These are phyloP conservation scores for Dromaius novaehollandiae DNA, from an alignment of 2,113 vertebrate species.

Conservation along the genomic window DNA sequence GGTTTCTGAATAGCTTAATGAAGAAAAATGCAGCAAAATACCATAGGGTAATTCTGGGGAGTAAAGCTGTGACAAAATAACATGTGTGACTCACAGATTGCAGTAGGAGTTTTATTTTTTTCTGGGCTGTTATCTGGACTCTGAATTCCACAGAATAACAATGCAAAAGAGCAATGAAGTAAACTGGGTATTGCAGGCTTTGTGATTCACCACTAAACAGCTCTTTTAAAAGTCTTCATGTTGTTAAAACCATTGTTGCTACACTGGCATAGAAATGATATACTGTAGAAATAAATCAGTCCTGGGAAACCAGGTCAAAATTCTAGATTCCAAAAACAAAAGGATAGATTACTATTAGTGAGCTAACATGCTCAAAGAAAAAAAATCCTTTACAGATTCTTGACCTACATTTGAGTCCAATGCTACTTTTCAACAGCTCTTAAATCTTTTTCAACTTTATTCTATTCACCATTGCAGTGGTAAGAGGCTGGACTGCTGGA, in stretches of 20 bases:
- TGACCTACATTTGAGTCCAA: slow-evolving; percentile 34
- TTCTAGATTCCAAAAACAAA: background rate
- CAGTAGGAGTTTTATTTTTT: background rate
- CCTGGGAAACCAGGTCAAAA: background rate
- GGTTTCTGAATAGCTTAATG: background rate
- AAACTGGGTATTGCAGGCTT: background rate
- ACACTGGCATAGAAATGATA: background rate
- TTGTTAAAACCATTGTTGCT: background rate
- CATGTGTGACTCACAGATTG: slow-evolving; percentile 16
- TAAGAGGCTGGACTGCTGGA: slow-evolving; percentile 24
- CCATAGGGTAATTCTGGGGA: background rate
- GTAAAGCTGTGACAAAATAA: slow-evolving; percentile 6
- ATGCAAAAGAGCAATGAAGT: background rate
- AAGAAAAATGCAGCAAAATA: background rate
- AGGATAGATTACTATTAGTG: background rate
- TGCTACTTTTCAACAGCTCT: background rate
- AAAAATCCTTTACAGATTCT: background rate
- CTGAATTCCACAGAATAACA: background rate
- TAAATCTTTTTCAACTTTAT: slow-evolving; percentile 1
- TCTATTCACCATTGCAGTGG: background rate
- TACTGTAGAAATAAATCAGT: background rate
- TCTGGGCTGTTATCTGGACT: background rate
- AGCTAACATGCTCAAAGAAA: background rate
- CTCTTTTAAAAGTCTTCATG: background rate
- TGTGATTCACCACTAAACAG: background rate